Evolutionary conservation across 1,140 invertebrate genomes (phyloP), one percentile per base, ranked within the genome.

Genomic region (Oedothorax gibbosus): DNA sequence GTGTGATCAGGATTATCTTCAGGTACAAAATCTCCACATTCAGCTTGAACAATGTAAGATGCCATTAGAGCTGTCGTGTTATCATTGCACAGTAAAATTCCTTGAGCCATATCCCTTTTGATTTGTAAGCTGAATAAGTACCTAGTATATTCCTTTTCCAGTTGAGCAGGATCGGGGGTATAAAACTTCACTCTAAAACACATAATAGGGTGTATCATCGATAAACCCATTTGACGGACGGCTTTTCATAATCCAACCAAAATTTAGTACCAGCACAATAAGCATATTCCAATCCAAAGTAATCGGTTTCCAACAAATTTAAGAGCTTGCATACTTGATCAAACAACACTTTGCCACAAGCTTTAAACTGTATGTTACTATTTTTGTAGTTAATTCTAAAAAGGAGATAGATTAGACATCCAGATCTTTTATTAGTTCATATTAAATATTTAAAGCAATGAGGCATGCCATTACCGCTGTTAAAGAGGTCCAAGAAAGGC

Each of bases 91-190:
- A 97, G 95, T 88, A 99, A 92, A 88, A 94, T 93, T 68, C 98
- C 98, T 86, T 94, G 93, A 53, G 95, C 93, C 76, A 99, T 92
- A 90, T 99, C 98, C 68, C 96, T 93, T 92, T 99, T 99, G 86
- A 99, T 96, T 94, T 99, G 98, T 88, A 99, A 92, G 89, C 96
- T 97, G 91, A 98, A 99, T 87, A 99, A 92, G 91, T 99, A 99
- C 88, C 97, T 92, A 1, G 98, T 99, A 90, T 98, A 99, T 91
- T 99, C 98, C 91, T 99, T 98, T 90, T 99, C 98, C 56, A 99
- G 92, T 88, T 99, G 95, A 50, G 96, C 94, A 14, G 98, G 98
- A 92, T 99, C 98, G 9, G 98, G 98, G 2, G 98, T 98, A 92
- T 99, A 99, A 92, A 99, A 99, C 92, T 99, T 99, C 75, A 99